Conservation (phyloP, 2,888 invertebrate species). For the Lasioglossum malachurum region DNA sequence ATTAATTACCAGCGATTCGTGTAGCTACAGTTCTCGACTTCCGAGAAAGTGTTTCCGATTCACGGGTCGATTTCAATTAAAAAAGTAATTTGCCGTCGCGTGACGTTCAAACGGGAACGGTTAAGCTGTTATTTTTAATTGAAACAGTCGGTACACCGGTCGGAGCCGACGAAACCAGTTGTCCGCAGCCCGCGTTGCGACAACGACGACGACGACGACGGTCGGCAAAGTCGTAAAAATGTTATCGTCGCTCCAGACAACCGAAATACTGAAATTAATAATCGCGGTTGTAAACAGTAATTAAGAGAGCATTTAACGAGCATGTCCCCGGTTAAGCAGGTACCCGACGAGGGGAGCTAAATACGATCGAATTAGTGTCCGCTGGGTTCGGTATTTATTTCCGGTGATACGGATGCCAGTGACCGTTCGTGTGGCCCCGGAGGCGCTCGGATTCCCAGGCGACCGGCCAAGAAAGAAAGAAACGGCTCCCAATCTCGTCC, state of each 20-base stretch:
- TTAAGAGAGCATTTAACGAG: constrained; percentile 25
- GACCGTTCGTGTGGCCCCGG: constrained; percentile 32
- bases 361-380: constrained; percentile 59
- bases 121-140: neutral
- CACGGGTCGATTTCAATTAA: constrained; percentile 29
- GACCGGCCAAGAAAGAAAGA: constrained; percentile 48
- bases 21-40: neutral
- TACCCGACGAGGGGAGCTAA: constrained; percentile 12
- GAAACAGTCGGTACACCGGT: neutral
- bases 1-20: neutral
- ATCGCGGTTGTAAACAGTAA: constrained; percentile 21
- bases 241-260: neutral
- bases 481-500: constrained; percentile 45
- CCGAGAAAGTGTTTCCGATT: constrained; percentile 10
- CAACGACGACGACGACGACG: neutral
- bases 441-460: constrained; percentile 58
- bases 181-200: neutral
- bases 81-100: constrained; percentile 5
- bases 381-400: constrained; percentile 61
- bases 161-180: neutral
- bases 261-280: constrained; percentile 33
- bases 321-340: neutral
- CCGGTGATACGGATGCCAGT: constrained; percentile 59
- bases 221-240: neutral
- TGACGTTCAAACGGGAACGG: neutral